Percentiles rank a stretch among this genome's conserved stretches.
Conservation (phyloP, 2,797 vertebrate species). For the Mormyrus hasselquistii region DNA sequence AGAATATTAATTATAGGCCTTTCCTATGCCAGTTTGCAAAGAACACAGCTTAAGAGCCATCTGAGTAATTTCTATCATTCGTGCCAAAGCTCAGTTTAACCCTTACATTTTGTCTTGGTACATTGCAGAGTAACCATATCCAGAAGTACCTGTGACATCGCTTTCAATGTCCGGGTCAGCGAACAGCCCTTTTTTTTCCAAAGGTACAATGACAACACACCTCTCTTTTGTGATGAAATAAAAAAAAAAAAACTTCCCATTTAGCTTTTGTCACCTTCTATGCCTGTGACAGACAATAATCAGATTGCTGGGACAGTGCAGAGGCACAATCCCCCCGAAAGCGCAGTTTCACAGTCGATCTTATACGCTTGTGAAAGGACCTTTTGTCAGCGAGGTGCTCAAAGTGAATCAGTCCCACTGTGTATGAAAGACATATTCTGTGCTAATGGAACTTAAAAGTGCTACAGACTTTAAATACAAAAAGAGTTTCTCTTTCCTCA, state of each 20-base stretch:
- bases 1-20: constrained; percentile 52
- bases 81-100: background rate
- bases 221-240: constrained; percentile 55
- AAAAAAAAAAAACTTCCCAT: constrained; percentile 60
- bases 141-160: background rate
- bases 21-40: constrained; percentile 51
- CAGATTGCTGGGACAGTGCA: constrained; percentile 43
- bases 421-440: constrained; percentile 40
- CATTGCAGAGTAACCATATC: background rate
- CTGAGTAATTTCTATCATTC: background rate
- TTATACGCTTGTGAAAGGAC: constrained; percentile 53
- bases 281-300: constrained; percentile 74
- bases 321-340: constrained; percentile 49
- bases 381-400: constrained; percentile 59
- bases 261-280: constrained; percentile 60
- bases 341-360: constrained; percentile 51
- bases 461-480: constrained; percentile 55
- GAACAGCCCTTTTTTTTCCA: constrained; percentile 41
- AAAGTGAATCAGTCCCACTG: constrained; percentile 49
- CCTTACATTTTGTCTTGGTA: background rate
- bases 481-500: constrained; percentile 30
- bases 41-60: background rate
- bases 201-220: constrained; percentile 61
- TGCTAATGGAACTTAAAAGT: constrained; percentile 54
- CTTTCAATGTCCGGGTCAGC: background rate